Base-by-base conservation (phyloP, 2,113 vertebrate genomes). In the Brachirus orientalis region DNA sequence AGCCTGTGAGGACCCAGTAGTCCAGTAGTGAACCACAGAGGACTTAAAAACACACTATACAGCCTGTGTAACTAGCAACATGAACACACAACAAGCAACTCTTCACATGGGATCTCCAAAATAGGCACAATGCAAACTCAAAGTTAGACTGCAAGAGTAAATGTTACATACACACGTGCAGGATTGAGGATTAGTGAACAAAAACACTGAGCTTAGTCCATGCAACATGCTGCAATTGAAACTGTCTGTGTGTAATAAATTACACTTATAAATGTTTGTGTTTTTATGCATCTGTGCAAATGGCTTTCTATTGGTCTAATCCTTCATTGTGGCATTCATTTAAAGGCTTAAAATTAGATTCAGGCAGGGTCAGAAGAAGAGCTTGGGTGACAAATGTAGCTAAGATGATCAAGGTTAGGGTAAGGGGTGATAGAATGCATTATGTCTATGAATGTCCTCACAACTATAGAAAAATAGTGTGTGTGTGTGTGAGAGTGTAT, bases 201-300 rank as follows among this genome's bases (percentile, higher is more conserved):
- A 75, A 68, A 72, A 70, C 20, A 55, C 19, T 4, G 10, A 59
- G 16, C 41, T 20, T 20, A 22, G 51, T 46, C 62, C 43, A 57
- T 6, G 6, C 44, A 53, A 65, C 54, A 44, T 33, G 67, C 69
- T 37, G 76, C 69, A 72, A 79, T 75, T 69, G 83, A 84, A 87
- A 79, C 59, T 68, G 28, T 47, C 50, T 73, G 45, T 46, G 47
- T 79, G 76, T 84, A 28, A 28, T 28, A 4, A 79, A 85, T 80
- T 71, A 60, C 53, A 52, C 79, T 71, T 69, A 79, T 75, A 89
- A 88, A 89, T 75, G 65, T 22, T 3, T 28, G 28, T 28, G 28
- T 28, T 28, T 28, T 28, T 6, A 28, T 28, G 28, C 28, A 1
- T 28, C 3, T 4, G 28, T 28, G 6, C 28, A 28, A 28, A 28